Conservation (phyloP, 2,113 vertebrate species). For the Nipponia nippon region DNA sequence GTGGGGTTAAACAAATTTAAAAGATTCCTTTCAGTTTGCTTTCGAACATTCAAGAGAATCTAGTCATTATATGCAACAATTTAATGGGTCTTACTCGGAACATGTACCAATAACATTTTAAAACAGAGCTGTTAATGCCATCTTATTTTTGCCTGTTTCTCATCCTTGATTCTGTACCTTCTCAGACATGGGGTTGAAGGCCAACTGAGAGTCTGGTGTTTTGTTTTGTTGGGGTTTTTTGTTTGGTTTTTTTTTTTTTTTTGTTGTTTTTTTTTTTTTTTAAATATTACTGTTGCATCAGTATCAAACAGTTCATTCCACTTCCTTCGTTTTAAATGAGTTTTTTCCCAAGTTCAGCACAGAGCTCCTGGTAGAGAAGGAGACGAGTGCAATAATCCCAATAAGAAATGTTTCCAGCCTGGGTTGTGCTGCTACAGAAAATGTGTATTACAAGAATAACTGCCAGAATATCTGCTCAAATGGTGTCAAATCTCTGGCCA, state of each 20-base stretch:
- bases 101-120: fast-evolving
- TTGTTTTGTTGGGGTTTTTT: too few relatives aligned
- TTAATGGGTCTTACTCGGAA: not conserved
- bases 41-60: not conserved
- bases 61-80: not conserved
- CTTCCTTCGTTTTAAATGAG: not conserved
- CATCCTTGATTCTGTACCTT: not conserved
- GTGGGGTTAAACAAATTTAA: not conserved
- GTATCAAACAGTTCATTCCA: not conserved
- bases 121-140: not conserved
- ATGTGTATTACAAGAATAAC: not conserved
- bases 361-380: not conserved
- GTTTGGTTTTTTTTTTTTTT: too few relatives aligned
- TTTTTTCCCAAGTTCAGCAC: not conserved
- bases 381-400: not conserved
- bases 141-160: not conserved
- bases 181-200: not conserved
- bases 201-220: not conserved
- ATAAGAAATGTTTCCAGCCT: too few relatives aligned
- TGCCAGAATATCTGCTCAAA: not conserved
- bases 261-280: not conserved
- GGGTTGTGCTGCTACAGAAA: too few relatives aligned
- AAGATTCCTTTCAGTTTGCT: not conserved
- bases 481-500: not conserved
- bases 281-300: not conserved